Percentiles rank a stretch among this genome's conserved stretches.
Evolutionary conservation across 2,888 invertebrate genomes (phyloP).

Genomic region (Tigriopus californicus): DNA sequence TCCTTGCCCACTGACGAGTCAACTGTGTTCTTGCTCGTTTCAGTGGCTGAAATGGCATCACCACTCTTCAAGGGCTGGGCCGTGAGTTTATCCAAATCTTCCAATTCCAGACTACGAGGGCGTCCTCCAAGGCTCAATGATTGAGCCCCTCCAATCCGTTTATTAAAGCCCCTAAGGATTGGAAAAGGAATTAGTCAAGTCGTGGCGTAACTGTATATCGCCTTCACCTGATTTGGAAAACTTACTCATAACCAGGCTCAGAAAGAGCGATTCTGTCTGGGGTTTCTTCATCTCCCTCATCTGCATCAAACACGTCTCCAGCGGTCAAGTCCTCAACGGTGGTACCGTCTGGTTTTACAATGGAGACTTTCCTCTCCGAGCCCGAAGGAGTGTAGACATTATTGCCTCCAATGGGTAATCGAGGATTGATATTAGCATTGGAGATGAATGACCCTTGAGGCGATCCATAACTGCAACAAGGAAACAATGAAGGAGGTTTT

Average conservation of each 20-base stretch:
- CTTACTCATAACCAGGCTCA: neutral
- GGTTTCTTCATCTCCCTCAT: neutral
- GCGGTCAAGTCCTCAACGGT: too few species aligned
- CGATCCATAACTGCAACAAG: too few species aligned
- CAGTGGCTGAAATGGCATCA: neutral
- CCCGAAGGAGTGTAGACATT: too few species aligned
- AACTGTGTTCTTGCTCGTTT: neutral
- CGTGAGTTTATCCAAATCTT: neutral
- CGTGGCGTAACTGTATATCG: neutral
- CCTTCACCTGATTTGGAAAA: neutral
- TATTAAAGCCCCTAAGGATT: neutral
- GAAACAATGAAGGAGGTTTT: too few species aligned
- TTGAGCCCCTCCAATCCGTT: neutral
- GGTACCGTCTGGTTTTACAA: too few species aligned
- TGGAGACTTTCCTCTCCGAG: too few species aligned
- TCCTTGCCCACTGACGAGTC: neutral
- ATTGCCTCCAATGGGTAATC: too few species aligned
- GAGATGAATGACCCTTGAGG: too few species aligned
- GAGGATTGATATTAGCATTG: too few species aligned
- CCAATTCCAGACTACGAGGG: neutral
- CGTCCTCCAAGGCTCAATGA: neutral
- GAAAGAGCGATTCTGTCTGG: neutral
- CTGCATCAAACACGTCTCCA: too few species aligned
- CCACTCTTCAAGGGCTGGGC: neutral
- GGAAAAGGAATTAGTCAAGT: too few species aligned